A percentile compares a stretch with the other conserved stretches of the same genome.
phyloP scores from a whole-genome alignment of 2,113 vertebrate genomes.

The Tetrax tetrax region DNA sequence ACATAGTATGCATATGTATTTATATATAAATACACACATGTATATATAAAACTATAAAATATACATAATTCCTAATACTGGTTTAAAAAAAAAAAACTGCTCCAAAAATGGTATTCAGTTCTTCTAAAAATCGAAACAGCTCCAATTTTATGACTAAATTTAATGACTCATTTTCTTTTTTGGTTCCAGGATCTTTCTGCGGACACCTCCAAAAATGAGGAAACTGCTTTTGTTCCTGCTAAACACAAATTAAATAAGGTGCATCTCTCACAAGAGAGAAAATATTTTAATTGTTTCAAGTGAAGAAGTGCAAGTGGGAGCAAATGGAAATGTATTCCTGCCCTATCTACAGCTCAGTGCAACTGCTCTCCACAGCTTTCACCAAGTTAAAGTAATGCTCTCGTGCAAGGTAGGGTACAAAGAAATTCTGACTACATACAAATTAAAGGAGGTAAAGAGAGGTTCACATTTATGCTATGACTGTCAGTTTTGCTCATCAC shows the following conservation, averaged over 20 bases:
- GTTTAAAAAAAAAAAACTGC: background rate
- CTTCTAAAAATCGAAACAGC: background rate
- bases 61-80: background rate
- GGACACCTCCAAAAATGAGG: background rate
- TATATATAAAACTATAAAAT: background rate
- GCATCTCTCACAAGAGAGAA: background rate
- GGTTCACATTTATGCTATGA: background rate
- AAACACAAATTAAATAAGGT: background rate
- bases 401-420: background rate
- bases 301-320: background rate
- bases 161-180: background rate
- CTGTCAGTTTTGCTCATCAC: rapidly evolving
- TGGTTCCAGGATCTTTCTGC: background rate
- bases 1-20: background rate
- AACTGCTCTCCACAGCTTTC: background rate
- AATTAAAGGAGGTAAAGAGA: background rate
- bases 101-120: background rate
- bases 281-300: background rate
- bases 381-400: background rate
- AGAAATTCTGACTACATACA: background rate
- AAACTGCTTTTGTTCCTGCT: background rate
- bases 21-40: background rate
- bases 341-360: background rate
- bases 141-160: background rate
- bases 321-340: background rate